Evolutionary conservation across 2,113 vertebrate species (phyloP).

Genomic region (Epinephelus fuscoguttatus): DNA sequence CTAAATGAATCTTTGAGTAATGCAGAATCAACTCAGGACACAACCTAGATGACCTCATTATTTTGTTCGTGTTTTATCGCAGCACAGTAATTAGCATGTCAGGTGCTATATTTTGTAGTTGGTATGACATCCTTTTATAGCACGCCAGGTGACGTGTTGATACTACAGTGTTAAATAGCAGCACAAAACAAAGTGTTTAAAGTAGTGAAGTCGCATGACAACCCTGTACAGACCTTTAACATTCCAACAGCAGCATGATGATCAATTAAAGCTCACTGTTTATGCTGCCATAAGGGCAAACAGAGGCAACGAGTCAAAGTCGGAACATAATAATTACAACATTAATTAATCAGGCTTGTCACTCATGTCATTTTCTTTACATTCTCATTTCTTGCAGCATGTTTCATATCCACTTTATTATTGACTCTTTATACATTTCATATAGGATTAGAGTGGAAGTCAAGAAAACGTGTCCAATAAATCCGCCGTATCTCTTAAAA

Average conservation of each 20-base stretch:
- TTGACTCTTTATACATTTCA: slow-evolving; percentile 1
- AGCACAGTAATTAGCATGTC: slow-evolving; percentile 11
- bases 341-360: slow-evolving; percentile 18
- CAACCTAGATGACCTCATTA: background rate
- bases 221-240: background rate
- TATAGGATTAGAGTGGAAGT: background rate
- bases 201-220: background rate
- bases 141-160: background rate
- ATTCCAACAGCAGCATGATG: slow-evolving; percentile 14
- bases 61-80: background rate
- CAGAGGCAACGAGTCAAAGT: slow-evolving; percentile 39
- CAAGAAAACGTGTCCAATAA: background rate
- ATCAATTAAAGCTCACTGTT: slow-evolving; percentile 27
- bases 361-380: slow-evolving; percentile 6
- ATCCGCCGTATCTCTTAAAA: background rate
- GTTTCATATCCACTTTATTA: slow-evolving; percentile 3
- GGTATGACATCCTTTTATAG: background rate
- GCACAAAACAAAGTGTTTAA: background rate
- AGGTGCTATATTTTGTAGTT: background rate
- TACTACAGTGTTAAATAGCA: background rate
- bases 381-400: slow-evolving; percentile 2
- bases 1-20: no score
- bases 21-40: background rate
- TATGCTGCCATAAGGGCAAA: slow-evolving; percentile 43
- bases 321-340: slow-evolving; percentile 5